Percentiles rank a stretch among this genome's conserved stretches.
Conservation (phyloP, 2,113 vertebrate species). For the Coptodon bakossiorum region DNA sequence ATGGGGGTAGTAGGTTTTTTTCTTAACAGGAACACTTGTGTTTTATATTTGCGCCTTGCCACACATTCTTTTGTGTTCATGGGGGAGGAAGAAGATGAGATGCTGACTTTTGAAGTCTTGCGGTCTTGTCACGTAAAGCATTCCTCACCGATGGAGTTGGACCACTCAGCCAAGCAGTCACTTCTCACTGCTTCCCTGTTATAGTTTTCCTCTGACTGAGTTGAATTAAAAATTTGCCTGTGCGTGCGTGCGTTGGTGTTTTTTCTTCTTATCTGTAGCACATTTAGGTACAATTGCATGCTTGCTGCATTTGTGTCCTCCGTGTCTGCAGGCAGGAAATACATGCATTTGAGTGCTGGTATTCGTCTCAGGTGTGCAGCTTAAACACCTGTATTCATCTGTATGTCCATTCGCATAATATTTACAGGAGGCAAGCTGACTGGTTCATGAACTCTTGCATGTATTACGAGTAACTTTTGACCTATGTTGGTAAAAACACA, state of each 20-base stretch:
- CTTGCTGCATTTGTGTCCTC: not conserved
- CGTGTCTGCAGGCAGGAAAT: not conserved
- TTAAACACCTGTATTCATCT: not conserved
- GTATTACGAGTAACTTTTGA: not conserved
- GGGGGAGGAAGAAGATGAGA: conserved; percentile 54
- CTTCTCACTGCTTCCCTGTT: not conserved
- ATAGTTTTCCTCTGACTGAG: not conserved
- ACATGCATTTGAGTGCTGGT: not conserved
- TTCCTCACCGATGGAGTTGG: conserved; percentile 23
- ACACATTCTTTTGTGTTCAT: conserved; percentile 68
- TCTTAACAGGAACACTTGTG: conserved; percentile 65
- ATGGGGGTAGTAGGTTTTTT: conserved; percentile 45
- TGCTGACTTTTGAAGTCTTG: conserved; percentile 39
- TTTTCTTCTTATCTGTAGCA: not conserved
- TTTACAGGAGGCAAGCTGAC: not conserved
- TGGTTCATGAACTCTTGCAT: not conserved
- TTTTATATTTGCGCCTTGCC: conserved; percentile 74
- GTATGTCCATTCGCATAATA: not conserved
- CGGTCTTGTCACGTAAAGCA: conserved; percentile 48
- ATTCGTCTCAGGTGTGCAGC: not conserved
- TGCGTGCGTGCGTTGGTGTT: not conserved
- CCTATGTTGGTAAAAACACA: not conserved
- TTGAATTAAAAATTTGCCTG: not conserved
- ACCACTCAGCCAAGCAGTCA: not conserved
- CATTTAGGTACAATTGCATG: not conserved